phyloP scores from a whole-genome alignment of 2,888 invertebrate species.

The Tigriopus californicus region DNA sequence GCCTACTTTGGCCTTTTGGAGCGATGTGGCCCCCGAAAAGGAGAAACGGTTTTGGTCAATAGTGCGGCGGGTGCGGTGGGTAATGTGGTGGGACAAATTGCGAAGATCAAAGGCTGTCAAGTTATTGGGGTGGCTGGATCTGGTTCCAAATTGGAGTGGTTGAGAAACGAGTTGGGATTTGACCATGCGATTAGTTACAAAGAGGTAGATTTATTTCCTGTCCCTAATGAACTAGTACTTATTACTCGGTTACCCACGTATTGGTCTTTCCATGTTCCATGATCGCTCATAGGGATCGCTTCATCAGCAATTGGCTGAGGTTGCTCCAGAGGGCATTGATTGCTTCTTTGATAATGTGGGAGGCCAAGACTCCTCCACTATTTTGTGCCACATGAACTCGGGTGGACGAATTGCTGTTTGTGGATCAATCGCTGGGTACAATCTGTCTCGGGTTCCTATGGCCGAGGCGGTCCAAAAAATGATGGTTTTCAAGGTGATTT shows the following conservation, averaged over 20 bases:
- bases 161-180: constrained; percentile 42
- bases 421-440: constrained; percentile 44
- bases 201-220: constrained; percentile 31
- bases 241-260: too few relatives aligned
- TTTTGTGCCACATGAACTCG: constrained; percentile 41
- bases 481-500: constrained; percentile 4
- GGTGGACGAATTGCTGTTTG: constrained; percentile 43
- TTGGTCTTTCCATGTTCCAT: not conserved
- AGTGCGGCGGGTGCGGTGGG: constrained; percentile 65
- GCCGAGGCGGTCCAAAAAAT: constrained; percentile 11
- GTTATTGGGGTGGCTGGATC: constrained; percentile 52
- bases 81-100: constrained; percentile 55
- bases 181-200: constrained; percentile 54
- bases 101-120: constrained; percentile 42
- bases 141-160: constrained; percentile 48
- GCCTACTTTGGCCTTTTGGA: constrained; percentile 54
- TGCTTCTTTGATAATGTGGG: constrained; percentile 62
- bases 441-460: constrained; percentile 27
- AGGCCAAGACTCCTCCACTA: constrained; percentile 39
- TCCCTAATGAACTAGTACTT: too few relatives aligned
- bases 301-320: constrained; percentile 27
- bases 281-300: too few relatives aligned
- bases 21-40: constrained; percentile 45
- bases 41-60: constrained; percentile 49
- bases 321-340: constrained; percentile 49